Base-by-base conservation (phyloP, 2,888 invertebrate species). In the Drosophila anceps region DNA sequence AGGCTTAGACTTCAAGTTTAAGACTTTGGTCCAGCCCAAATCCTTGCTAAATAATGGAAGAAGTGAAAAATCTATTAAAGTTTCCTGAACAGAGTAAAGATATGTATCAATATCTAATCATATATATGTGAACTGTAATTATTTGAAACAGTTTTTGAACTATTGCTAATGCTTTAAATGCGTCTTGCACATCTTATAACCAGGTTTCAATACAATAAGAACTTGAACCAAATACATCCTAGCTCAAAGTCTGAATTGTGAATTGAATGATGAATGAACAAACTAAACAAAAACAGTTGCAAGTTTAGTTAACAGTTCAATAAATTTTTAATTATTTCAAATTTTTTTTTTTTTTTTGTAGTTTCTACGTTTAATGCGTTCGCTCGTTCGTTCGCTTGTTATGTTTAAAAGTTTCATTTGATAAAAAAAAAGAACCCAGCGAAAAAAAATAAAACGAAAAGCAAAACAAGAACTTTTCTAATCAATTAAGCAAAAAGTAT, bases 301-400 rank as follows among this genome's bases (percentile, higher is more conserved):
- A 24, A 37, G 50, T 27, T 37, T 69, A 69, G 50, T 18, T 13
- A 31, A 37, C 35, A 20, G 27, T 58, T 51, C 15, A 37, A 37
- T 37, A 37, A 37, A 37, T 18, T 64, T 27, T 43, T 57, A 50
- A 41, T 57, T 62, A 50, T 70, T 62, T 50, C 31, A 70, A 61
- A 57, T 69, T 55, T 24, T 64, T 78, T 57, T 15, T 12, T 15
- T 5, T 37, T 37, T 13, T 35, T 35, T 13, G 73, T 84, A 86
- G 80, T 84, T 84, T 70, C 67, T 74, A 66, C 57, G 35, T 35
- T 35, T 35, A 35, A 35, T 35, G 66, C 62, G 75, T 53, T 82
- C 67, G 35, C 35, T 51, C 51, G 35, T 51, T 53, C 62, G 75
- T 53, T 82, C 67, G 35, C 35, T 51, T 35, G 35, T 51, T 53